Conservation (phyloP, 2,113 vertebrate genomes). For the Sterrhoptilus dennistouni region DNA sequence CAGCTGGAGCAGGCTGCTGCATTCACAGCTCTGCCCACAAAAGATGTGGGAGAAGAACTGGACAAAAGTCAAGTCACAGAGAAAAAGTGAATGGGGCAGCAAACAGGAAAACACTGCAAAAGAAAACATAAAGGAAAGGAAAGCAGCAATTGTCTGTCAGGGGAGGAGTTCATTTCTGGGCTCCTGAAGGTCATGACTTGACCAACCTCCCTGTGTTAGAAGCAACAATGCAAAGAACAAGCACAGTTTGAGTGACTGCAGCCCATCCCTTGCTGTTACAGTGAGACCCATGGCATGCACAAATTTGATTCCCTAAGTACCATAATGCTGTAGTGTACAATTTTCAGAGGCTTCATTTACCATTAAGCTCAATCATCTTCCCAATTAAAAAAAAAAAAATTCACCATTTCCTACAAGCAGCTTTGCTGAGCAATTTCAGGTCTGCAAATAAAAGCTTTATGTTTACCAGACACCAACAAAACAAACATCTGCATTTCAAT, state of each 20-base stretch:
- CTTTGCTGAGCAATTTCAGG: neutral
- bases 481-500: neutral
- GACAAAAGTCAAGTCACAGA: neutral
- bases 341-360: neutral
- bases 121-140: neutral
- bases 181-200: neutral
- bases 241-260: neutral
- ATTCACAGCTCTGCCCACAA: neutral
- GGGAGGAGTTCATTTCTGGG: neutral
- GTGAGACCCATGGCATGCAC: neutral
- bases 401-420: neutral
- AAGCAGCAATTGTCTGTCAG: neutral
- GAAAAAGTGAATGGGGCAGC: neutral
- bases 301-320: neutral
- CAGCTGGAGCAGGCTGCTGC: neutral
- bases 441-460: neutral
- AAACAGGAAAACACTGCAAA: neutral
- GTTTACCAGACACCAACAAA: neutral
- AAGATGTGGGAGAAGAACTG: neutral
- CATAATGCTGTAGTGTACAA: neutral
- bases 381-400: neutral
- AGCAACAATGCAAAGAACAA: neutral
- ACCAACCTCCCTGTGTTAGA: neutral
- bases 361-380: neutral
- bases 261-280: neutral